Conservation (phyloP, 2,113 vertebrate genomes). For the Equus przewalskii region DNA sequence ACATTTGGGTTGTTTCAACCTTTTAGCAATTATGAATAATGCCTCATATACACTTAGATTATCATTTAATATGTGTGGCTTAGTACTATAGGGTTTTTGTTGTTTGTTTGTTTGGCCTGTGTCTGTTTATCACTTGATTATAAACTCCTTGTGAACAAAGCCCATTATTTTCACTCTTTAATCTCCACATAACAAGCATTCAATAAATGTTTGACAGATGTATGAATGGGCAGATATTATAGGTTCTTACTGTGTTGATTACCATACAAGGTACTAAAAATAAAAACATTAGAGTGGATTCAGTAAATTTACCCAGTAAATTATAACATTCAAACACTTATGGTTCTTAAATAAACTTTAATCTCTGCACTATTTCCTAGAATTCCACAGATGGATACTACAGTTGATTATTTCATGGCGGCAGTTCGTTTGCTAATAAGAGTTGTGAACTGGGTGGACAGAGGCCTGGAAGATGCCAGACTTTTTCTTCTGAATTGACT, state of each 20-base stretch:
- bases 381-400: neutral
- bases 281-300: constrained; percentile 48
- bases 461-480: neutral
- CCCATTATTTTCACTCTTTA: constrained; percentile 48
- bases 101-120: neutral
- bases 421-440: constrained; percentile 40
- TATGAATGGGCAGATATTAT: constrained; percentile 2
- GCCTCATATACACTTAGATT: neutral
- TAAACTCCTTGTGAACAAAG: constrained; percentile 8
- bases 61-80: constrained; percentile 51
- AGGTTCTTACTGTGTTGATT: neutral
- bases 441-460: constrained; percentile 17
- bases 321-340: constrained; percentile 33
- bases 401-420: constrained; percentile 26
- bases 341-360: constrained; percentile 38
- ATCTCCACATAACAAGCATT: constrained; percentile 32
- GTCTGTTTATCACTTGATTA: constrained; percentile 45
- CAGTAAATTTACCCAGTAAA: constrained; percentile 22
- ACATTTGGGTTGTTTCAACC: neutral
- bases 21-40: constrained; percentile 20
- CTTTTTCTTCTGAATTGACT: constrained; percentile 41
- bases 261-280: constrained; percentile 27
- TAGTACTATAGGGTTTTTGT: constrained; percentile 13
- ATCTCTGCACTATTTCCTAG: constrained; percentile 25
- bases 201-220: constrained; percentile 23